These are phyloP conservation scores for Pagrus major DNA, from an alignment of 2,113 vertebrate genomes.

Conservation along the genomic window DNA sequence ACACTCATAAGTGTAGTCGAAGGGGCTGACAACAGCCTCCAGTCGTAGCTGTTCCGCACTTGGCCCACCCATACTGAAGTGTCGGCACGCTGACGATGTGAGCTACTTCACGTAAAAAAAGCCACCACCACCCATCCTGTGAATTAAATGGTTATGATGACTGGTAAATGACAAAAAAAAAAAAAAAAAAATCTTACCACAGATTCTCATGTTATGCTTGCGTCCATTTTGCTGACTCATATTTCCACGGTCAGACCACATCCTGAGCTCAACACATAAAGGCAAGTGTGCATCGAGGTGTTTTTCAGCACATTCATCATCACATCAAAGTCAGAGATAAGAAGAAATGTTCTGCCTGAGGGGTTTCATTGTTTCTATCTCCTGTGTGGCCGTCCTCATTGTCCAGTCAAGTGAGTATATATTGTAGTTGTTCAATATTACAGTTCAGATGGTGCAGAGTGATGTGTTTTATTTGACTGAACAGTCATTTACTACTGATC, in stretches of 20 bases:
- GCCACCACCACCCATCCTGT: not conserved
- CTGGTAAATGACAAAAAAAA: slow-evolving; percentile 29
- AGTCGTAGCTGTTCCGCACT: not conserved
- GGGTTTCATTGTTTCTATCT: slow-evolving; percentile 6
- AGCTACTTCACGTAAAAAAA: not conserved
- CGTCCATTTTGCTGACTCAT: slow-evolving; percentile 29
- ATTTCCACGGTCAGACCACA: slow-evolving; percentile 58
- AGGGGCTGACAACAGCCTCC: not conserved
- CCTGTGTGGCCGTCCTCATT: slow-evolving; percentile 29
- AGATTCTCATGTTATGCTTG: not conserved
- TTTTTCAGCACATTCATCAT: not conserved
- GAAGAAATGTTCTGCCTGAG: slow-evolving; percentile 44
- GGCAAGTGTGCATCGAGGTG: not conserved
- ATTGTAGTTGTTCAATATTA: not conserved
- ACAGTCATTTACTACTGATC: not conserved
- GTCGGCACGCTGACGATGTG: not conserved
- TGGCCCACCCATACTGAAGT: not conserved
- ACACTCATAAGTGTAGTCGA: not conserved
- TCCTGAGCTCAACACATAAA: slow-evolving; percentile 60
- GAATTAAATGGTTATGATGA: not conserved
- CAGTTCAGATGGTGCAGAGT: not conserved
- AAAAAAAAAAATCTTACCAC: not conserved
- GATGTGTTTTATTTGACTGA: not conserved
- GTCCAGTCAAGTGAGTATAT: slow-evolving; percentile 59
- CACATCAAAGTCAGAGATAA: not conserved